Evolutionary conservation across 2,113 vertebrate species (phyloP), one percentile per base, ranked within the genome.

Genomic region (Eptesicus fuscus): DNA sequence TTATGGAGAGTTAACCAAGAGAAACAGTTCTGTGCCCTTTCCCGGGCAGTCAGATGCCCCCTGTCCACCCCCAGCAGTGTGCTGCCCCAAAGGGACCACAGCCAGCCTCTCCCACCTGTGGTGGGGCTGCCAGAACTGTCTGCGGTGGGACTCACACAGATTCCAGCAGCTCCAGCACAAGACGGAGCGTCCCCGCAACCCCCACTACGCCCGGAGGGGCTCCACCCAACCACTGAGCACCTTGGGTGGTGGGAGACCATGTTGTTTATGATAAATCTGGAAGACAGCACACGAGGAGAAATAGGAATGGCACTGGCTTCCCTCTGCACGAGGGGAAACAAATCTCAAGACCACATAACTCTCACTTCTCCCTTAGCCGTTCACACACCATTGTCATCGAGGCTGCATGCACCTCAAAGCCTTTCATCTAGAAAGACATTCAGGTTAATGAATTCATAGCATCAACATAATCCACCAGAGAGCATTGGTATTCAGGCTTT

Each of bases 361-460:
- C 23, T 63, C 61, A 30, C 12, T 49, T 69, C 65, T 17, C 44
- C 37, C 10, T 83, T 35, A 51, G 35, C 28, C 5, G 23, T 53
- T 83, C 30, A 63, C 59, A 23, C 70, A 14, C 5, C 28, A 22
- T 35, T 47, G 18, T 77, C 2, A 0, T 6, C 20, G 51, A 82
- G 53, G 73, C 56, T 69, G 49, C 20, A 32, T 69, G 49, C 20
- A 32, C 67, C 49, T 37, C 18, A 28, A 28, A 86, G 22, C 22
- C 76, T 83, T 76, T 82, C 32, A 11, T 32, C 22, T 74, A 51
- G 90, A 95, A 94, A 56, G 37, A 17, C 11, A 22, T 61, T 86
- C 65, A 67, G n/a, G 65, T 49, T 44, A 69, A 61, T 67, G 63
- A 67, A 77, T 37, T 83, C 63, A 67, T n/a, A 67, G 4, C 35